These are phyloP conservation scores for Oncorhynchus nerka DNA, from an alignment of 2,113 vertebrate genomes.

Conservation along the genomic window DNA sequence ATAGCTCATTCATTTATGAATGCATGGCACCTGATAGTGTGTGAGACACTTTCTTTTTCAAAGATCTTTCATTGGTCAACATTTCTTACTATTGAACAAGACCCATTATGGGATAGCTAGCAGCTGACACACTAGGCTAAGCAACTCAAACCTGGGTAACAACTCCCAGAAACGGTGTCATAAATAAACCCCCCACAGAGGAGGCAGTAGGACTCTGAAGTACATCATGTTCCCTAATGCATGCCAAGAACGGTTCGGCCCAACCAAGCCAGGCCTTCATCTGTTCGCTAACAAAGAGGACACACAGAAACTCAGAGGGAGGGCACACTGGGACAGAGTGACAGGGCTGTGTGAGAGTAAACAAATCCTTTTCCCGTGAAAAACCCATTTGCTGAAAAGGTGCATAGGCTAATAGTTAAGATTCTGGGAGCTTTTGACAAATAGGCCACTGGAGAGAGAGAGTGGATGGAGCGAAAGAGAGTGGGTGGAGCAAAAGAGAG, in stretches of 20 bases:
- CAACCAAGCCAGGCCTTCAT: not conserved
- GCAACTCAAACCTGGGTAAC: too few species aligned
- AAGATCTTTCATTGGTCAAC: slow-evolving; percentile 1
- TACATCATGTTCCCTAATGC: not conserved
- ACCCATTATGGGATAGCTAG: not conserved
- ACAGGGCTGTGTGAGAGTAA: not conserved
- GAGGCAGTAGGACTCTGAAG: not conserved
- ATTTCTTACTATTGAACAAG: not conserved
- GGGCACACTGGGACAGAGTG: not conserved
- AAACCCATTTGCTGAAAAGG: too few species aligned
- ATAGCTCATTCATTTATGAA: too few species aligned
- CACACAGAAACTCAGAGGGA: not conserved
- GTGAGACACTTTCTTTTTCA: too few species aligned
- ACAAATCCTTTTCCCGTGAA: not conserved
- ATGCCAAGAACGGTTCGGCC: not conserved
- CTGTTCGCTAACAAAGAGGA: not conserved
- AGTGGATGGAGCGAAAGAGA: too few species aligned
- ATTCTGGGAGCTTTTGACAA: too few species aligned
- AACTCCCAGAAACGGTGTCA: too few species aligned
- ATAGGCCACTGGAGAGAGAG: too few species aligned
- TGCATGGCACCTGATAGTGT: too few species aligned
- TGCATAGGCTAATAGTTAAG: too few species aligned
- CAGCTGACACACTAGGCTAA: not conserved
- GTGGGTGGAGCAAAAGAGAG: too few species aligned
- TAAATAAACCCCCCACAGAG: too few species aligned